Base-by-base conservation (phyloP, 2,888 invertebrate genomes). In the Leucophenga maculata region DNA sequence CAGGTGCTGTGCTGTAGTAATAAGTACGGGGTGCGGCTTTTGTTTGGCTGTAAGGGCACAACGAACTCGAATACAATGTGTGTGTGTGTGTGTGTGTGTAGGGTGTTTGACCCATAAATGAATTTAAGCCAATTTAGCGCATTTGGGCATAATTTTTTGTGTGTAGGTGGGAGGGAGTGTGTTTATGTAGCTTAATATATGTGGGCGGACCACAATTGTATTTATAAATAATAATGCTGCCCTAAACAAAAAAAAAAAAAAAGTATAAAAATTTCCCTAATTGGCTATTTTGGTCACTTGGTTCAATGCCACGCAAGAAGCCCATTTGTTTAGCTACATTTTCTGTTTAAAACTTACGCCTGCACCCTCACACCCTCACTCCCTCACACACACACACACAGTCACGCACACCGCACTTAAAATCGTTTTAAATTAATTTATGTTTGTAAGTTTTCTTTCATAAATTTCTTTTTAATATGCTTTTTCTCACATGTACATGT, bases 21-120 rank as follows among this genome's bases (percentile, higher is more conserved):
- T 52, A 18, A n/a, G 52, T 1, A 1, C n/a, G 18, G 9, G 26
- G 22, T 55, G 39, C 18, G 13, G 60, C 22, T 20, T 8, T 22
- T 11, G 55, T 26, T 55, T 48, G 62, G 46, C 14, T n/a, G 59
- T 32, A 8, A 55, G 31, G 46, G 50, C 48, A 4, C 16, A 39
- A 31, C 18, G 39, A 39, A 39, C 39, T 39, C 39, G n/a, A 57
- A 14, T 44, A n/a, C 22, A 57, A 48, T 69, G 57, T 20, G 22
- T 26, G 52, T n/a, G 22, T 48, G 50, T 52, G 67, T 54, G 22
- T 59, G 69, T 54, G 66, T 64, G 48, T 74, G 60, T 74, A 68
- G 77, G 79, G 83, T 83, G 77, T 80, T 79, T 86, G 86, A 86
- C 86, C 86, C 79, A 86, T 80, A 84, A 86, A 78, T 74, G 76